Percentiles rank a stretch among this genome's conserved stretches.
These are phyloP conservation scores for Limnothrissa miodon DNA, from an alignment of 2,113 vertebrate species.

Conservation along the genomic window DNA sequence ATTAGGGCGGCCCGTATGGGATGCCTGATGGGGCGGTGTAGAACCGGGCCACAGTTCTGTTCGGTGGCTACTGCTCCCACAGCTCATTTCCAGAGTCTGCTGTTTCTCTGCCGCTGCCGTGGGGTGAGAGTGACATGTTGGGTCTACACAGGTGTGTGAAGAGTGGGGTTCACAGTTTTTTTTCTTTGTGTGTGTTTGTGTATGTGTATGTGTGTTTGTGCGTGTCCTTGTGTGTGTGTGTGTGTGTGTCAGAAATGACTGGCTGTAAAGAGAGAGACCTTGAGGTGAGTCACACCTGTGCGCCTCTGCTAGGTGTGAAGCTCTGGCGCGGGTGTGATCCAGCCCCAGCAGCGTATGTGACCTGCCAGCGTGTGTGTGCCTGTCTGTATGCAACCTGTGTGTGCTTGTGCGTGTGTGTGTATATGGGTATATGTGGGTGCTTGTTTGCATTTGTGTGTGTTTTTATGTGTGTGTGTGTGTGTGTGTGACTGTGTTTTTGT, in stretches of 20 bases:
- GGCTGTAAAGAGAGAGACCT: slow-evolving; percentile 17
- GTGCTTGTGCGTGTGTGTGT: neutral
- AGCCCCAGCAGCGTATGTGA: slow-evolving; percentile 14
- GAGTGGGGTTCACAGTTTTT: slow-evolving; percentile 5
- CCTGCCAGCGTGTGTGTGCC: slow-evolving; percentile 2
- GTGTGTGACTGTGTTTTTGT: neutral
- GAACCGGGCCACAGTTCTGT: no score
- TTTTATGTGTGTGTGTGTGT: neutral
- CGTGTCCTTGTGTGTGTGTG: neutral
- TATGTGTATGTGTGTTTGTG: neutral
- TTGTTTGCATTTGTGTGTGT: neutral
- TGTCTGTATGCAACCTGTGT: no score
- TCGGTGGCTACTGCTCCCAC: no score
- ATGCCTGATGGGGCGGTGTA: no score
- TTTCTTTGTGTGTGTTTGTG: neutral
- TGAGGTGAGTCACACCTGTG: slow-evolving; percentile 14
- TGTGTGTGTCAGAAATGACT: neutral
- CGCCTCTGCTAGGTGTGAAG: slow-evolving; percentile 16
- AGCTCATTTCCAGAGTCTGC: neutral
- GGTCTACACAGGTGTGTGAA: neutral
- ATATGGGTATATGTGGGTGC: no score
- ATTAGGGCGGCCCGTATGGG: no score
- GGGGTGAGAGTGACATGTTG: neutral
- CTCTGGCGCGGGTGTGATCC: slow-evolving; percentile 14
- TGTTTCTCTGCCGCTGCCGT: neutral